A percentile compares a stretch with the other conserved stretches of the same genome.
These are phyloP conservation scores for Prionailurus bengalensis DNA, from an alignment of 2,113 vertebrate genomes.

Conservation along the genomic window DNA sequence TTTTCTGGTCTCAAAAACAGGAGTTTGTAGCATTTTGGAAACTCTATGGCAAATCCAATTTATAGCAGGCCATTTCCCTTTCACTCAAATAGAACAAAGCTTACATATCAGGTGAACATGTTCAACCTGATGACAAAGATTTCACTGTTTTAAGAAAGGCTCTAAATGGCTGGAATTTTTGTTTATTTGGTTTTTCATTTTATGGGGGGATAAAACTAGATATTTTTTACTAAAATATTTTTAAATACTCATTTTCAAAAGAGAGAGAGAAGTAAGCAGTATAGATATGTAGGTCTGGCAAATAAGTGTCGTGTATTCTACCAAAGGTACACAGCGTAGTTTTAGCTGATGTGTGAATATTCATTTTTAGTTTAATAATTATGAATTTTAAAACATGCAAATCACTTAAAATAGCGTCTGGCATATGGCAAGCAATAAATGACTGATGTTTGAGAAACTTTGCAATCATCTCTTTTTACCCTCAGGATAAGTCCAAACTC, in stretches of 20 bases:
- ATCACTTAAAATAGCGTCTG: background rate
- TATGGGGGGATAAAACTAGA: background rate
- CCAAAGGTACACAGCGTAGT: background rate
- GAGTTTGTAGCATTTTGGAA: background rate
- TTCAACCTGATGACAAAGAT: background rate
- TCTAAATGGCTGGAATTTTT: background rate
- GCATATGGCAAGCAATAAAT: background rate
- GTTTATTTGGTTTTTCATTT: background rate
- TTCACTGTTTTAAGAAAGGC: background rate
- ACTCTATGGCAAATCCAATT: background rate
- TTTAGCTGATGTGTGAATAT: background rate
- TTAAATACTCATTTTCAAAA: constrained; percentile 9
- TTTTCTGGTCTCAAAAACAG: background rate
- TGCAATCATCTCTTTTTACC: background rate
- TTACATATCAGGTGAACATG: background rate
- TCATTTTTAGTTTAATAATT: background rate
- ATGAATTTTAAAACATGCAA: background rate
- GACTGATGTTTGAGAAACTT: background rate
- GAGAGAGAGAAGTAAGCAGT: background rate
- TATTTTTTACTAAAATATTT: background rate
- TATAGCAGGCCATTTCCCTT: background rate
- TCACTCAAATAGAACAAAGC: background rate
- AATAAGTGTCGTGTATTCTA: background rate
- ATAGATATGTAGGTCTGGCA: background rate
- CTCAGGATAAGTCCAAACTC: background rate